A percentile compares a stretch with the other conserved stretches of the same genome.
Conservation (phyloP, 2,113 vertebrate species). For the Puntigrus tetrazona region DNA sequence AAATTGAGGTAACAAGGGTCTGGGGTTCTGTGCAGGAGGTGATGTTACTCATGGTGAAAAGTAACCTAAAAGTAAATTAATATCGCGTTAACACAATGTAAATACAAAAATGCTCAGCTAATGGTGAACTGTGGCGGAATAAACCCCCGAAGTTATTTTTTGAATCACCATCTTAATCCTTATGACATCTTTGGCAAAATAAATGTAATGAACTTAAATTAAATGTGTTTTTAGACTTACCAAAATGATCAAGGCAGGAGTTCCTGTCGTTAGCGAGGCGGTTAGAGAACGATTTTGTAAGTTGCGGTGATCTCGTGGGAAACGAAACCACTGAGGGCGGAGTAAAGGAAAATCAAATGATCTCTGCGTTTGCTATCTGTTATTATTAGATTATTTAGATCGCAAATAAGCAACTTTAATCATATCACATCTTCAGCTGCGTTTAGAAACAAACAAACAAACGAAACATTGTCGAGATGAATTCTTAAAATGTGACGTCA, state of each 20-base stretch:
- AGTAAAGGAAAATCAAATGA: background rate
- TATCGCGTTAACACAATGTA: background rate
- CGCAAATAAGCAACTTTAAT: background rate
- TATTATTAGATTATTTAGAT: background rate
- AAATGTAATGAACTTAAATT: background rate
- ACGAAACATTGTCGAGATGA: background rate
- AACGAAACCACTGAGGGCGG: background rate
- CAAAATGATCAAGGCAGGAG: background rate
- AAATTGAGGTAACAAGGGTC: slow-evolving; percentile 60
- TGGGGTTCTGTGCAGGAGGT: slow-evolving; percentile 30
- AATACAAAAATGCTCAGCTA: background rate
- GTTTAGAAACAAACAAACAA: background rate
- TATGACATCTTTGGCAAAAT: background rate
- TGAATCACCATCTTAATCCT: background rate
- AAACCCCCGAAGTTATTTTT: background rate
- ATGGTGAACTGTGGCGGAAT: background rate
- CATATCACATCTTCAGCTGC: background rate
- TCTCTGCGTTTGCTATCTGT: background rate
- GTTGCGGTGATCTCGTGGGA: background rate
- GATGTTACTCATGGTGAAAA: slow-evolving; percentile 47
- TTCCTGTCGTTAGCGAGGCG: background rate
- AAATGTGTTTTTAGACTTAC: background rate
- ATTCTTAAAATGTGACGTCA: background rate
- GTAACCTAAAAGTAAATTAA: background rate
- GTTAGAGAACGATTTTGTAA: background rate